Evolutionary conservation across 2,113 vertebrate species (phyloP), one percentile per base, ranked within the genome.

Genomic region (Kryptolebias marmoratus): DNA sequence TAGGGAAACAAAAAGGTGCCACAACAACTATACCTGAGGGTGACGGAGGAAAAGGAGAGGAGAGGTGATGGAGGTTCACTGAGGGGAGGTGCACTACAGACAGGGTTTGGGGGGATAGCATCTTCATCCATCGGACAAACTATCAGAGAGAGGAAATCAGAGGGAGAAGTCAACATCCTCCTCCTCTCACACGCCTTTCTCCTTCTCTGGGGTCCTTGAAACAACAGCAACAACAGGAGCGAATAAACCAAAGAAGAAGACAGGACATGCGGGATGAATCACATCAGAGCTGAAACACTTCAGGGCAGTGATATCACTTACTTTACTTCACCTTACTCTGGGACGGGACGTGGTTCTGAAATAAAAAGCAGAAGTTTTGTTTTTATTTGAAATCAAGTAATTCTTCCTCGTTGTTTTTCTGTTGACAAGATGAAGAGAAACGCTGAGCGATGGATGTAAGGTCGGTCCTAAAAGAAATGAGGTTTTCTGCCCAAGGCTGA

Each of bases 11-110:
- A 81, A 74, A 76, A 62, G 62, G 71, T 83, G 86, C 58, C 11
- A 18, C 83, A 70, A 78, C 22, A 82, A 89, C 77, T 83, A 88
- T 93, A 94, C 93, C 93, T 91, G 86, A 86, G 83, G 84, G 88
- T 85, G 90, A 82, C 39, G 73, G 88, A 83, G 78, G 89, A 68
- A 75, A 79, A 49, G 75, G 84, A 56, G 63, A 80, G 84, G 79
- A 80, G 69, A 78, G 81, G 80, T 77, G 84, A 82, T 64, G 80
- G 62, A 79, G 71, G 80, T 67, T 84, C 82, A 68, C 72, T 80
- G 77, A 85, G 88, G 83, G 70, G 79, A 80, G 74, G 73, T 82
- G 81, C 80, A 76, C 79, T 87, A 91, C 73, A 88, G 45, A 89
- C 85, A 77, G 83, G 86, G 65, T 79, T 68, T 52, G 86, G 60